Conservation (phyloP, 2,888 invertebrate genomes). For the Myathropa florea region DNA sequence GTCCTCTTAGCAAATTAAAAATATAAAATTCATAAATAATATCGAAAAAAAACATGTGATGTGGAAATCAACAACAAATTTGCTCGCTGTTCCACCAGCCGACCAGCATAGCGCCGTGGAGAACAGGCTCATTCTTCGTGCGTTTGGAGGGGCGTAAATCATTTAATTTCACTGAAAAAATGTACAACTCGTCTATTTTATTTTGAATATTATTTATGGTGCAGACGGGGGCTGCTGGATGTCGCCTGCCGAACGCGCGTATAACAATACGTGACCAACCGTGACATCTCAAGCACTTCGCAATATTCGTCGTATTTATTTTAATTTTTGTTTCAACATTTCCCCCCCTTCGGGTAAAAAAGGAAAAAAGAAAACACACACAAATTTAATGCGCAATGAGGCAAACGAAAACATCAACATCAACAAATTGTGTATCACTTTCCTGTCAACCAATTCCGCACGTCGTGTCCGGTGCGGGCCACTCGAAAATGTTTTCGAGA, state of each 20-base stretch:
- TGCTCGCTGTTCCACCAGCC: neutral
- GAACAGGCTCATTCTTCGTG: neutral
- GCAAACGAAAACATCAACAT: neutral
- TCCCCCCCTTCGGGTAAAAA: neutral
- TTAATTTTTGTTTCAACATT: neutral
- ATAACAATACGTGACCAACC: conserved; percentile 30
- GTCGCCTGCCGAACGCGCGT: conserved; percentile 4
- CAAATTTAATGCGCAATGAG: conserved; percentile 17
- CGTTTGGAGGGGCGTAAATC: conserved; percentile 24
- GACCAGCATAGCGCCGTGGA: neutral
- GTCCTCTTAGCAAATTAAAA: conserved; percentile 16
- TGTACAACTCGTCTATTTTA: neutral
- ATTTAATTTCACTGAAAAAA: conserved; percentile 6
- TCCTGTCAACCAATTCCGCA: neutral
- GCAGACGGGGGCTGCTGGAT: neutral
- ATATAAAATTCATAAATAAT: conserved; percentile 26
- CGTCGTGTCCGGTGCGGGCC: neutral
- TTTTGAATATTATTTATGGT: conserved; percentile 27
- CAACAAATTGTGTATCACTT: conserved; percentile 12
- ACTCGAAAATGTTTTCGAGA: conserved; percentile 10
- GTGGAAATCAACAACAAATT: neutral
- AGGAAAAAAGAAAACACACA: neutral
- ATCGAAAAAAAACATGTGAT: neutral
- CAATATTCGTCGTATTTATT: conserved; percentile 21
- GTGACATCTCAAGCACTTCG: conserved; percentile 3